Evolutionary conservation across 2,113 vertebrate species (phyloP), one percentile per base, ranked within the genome.

Genomic region (Picathartes gymnocephalus): DNA sequence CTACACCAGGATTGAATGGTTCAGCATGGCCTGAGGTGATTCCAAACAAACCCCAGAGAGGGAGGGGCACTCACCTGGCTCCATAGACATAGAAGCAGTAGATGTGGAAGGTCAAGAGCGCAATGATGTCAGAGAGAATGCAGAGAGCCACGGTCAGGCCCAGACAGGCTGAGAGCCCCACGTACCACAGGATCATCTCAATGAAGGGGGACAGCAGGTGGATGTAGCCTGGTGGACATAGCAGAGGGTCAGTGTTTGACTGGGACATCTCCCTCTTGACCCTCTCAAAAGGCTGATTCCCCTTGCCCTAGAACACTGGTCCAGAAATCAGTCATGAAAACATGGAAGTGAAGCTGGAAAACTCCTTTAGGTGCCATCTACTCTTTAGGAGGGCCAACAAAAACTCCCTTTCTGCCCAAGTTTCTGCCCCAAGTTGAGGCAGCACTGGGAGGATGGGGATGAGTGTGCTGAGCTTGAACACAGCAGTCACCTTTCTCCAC

Each of bases 51-150:
- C 3, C 40, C 68, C 24, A 76, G 33, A 39, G 31, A 71, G 25
- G 21, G 42, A 65, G 10, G 19, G 57, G 24, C 39, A 79, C 98
- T 85, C 93, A 99, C 99, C 99, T 98, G 97, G 99, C 99, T n/a
- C 99, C 99, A 0, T 99, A 99, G 85, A 99, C 99, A 7, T 99
- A 99, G 98, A 99, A 99, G 97, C 99, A 99, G 98, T 99, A 99
- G 97, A 99, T 99, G 95, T 99, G 99, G 97, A 99, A 99, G 80
- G 99, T 99, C 94, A 99, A 98, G 54, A 99, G 98, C 0, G 99
- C 98, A 17, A 99, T 95, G 96, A 99, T 99, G 96, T 99, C 99
- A 0, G 99, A 99, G 39, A 99, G 98, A 97, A 99, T 97, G 66
- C 99, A 99, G 42, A 99, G 97, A 57, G 99, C 98, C 58, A 99